Evolutionary conservation across 2,888 invertebrate species (phyloP), one percentile per base, ranked within the genome.

Genomic region (Paralinhomoeus sp.): DNA sequence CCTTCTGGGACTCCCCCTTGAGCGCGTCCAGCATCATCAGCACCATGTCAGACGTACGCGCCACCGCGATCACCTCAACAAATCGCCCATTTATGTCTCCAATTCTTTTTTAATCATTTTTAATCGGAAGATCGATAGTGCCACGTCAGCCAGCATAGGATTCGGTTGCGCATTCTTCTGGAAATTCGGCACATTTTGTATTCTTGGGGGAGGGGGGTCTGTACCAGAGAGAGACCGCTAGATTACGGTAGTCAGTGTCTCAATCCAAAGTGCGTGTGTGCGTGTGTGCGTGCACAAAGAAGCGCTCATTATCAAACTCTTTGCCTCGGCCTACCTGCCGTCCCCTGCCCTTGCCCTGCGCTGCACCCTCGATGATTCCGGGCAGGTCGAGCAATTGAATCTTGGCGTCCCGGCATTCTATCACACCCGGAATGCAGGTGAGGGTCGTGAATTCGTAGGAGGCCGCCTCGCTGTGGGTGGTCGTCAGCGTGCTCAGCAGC

Each of bases 1-100:
- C 12, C 65, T 63, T 74, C 64, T 97, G 97, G 37, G 87, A 81
- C 60, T 91, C 89, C 44, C 87, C 85, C 66, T 99, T 99, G 0
- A 89, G 87, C 0, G 97, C 93, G 63, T 99, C 97, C 63, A 97
- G 67, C 93, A 97, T 97, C 82, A 99, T 97, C 24, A 99, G 71
- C 34, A 97, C 85, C 54, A 97, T 69, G 67, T 97, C 97, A 0
- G 93, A 85, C 3, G 97, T 97, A 56, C 97, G 73, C 0, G 93
- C 97, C 12, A 99, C 97, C 17, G 97, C 91, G 63, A 99, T 97
- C 13, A 97, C 87, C 72, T 87, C 83, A n/a, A n/a, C n/a, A n/a
- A n/a, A n/a, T n/a, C n/a, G n/a, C n/a, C 55, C 9, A 20, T n/a
- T n/a, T 20, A 9, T 37, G 12, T n/a, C n/a, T n/a, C n/a, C n/a